A percentile compares a stretch with the other conserved stretches of the same genome.
These are phyloP conservation scores for Hypomecis atomaria DNA, from an alignment of 2,888 invertebrate genomes.

Conservation along the genomic window DNA sequence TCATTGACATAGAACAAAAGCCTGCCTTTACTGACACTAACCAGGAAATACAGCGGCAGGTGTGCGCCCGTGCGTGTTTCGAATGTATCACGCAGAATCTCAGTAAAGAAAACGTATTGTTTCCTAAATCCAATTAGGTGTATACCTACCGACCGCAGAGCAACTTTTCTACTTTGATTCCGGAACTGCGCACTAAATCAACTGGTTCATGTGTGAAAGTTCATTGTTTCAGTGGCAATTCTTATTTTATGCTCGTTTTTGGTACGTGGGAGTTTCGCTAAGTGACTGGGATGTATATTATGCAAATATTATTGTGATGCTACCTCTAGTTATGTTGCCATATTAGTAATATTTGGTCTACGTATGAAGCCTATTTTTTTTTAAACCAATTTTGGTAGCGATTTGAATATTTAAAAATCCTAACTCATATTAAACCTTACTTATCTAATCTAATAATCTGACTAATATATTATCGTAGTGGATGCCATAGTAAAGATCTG, in stretches of 20 bases:
- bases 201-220: conserved; percentile 74
- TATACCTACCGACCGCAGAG: conserved; percentile 65
- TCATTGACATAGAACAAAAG: conserved; percentile 19
- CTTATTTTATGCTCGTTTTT: conserved; percentile 37
- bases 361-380: no score
- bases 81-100: conserved; percentile 58
- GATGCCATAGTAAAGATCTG: no score
- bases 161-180: conserved; percentile 72
- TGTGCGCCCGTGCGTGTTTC: conserved; percentile 59
- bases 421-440: no score
- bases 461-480: no score
- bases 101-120: conserved; percentile 71
- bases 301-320: not conserved
- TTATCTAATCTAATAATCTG: no score
- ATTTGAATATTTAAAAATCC: no score
- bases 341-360: no score
- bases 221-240: conserved; percentile 71
- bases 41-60: conserved; percentile 44
- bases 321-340: not conserved
- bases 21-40: conserved; percentile 40
- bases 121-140: conserved; percentile 73
- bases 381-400: no score
- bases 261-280: conserved; percentile 29
- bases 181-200: conserved; percentile 74
- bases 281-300: not conserved